Evolutionary conservation across 2,113 vertebrate genomes (phyloP), one percentile per base, ranked within the genome.

Genomic region (Acrocephalus arundinaceus): DNA sequence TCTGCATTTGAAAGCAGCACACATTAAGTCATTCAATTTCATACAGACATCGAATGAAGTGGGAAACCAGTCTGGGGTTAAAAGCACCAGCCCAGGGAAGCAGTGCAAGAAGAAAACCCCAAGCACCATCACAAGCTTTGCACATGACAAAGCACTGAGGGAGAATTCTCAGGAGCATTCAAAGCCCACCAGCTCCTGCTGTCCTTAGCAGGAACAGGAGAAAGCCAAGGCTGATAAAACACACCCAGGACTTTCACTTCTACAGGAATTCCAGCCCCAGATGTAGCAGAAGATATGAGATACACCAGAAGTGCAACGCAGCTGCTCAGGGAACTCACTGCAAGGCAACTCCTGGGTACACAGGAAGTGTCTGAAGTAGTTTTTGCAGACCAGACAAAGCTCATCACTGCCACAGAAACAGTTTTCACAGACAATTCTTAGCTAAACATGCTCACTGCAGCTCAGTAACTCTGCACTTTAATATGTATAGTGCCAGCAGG

Each of bases 231-330:
- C 1, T 58, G 35, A 23, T 31, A 30, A 33, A 73, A 65, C 51
- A 43, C 15, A 55, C 2, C 5, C 52, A 74, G 4, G 49, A 67
- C 28, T 66, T n/a, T 15, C 6, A 20, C 21, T 71, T n/a, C 48
- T 55, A 43, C 7, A 8, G 7, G 30, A 52, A 13, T 7, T 61
- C 15, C 80, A 66, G 65, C 31, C 28, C 24, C 7, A 13, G 68
- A 30, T 3, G 7, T 5, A 51, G 25, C 19, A 68, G 31, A 43
- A 48, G 49, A 49, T 2, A 3, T 0, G 0, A 58, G 45, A 72
- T 6, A 54, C 30, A 19, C 16, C 55, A 73, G 24, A 35, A 80
- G 33, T 1, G 1, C 2, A 6, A 13, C 13, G 24, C 75, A 55
- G 58, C 67, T 62, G 45, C 46, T 28, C 45, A 8, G 6, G 27